Base-by-base conservation (phyloP, 2,113 vertebrate genomes). In the Nematolebias whitei region DNA sequence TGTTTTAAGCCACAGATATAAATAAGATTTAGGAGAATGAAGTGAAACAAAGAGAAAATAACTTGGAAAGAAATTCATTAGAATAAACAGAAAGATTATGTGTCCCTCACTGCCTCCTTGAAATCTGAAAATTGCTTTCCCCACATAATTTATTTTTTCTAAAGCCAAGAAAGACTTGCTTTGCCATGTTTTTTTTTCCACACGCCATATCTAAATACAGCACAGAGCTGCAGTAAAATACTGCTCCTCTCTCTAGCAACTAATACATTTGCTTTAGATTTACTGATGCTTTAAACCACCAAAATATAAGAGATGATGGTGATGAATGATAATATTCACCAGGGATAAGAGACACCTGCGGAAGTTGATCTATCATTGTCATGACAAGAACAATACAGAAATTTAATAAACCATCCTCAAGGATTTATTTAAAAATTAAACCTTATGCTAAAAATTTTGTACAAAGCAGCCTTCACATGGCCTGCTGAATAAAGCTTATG, bases 101-200 rank as follows among this genome's bases (percentile, higher is more conserved):
- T n/a, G 15, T 53, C 9, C 9, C 50, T 12, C 40, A 8, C 32
- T 35, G 32, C 9, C 77, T 14, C 44, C 45, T 49, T 64, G 0
- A 18, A 62, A 52, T 41, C 24, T 61, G 40, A 58, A 39, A 65
- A 70, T 26, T 55, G 49, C 49, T 66, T 63, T 32, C 40, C 55
- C 58, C 24, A 4, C 0, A 15, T 67, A 76, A 72, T 63, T 35
- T 50, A 73, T 76, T 58, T 43, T 60, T 77, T 74, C 61, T 75
- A 7, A 18, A 63, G 64, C 39, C 45, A 43, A 8, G 20, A 63
- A 55, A 70, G 53, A 67, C 51, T 62, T 61, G 72, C 43, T 23
- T 64, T 71, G 68, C 72, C 58, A 63, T 56, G n/a, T n/a, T n/a
- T 29, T 3, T 65, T 57, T 82, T 83, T 78, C 80, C 80, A 80